Percentiles rank a stretch among this genome's conserved stretches.
Conservation (phyloP, 2,888 invertebrate genomes). For the Psylliodes chrysocephalus region DNA sequence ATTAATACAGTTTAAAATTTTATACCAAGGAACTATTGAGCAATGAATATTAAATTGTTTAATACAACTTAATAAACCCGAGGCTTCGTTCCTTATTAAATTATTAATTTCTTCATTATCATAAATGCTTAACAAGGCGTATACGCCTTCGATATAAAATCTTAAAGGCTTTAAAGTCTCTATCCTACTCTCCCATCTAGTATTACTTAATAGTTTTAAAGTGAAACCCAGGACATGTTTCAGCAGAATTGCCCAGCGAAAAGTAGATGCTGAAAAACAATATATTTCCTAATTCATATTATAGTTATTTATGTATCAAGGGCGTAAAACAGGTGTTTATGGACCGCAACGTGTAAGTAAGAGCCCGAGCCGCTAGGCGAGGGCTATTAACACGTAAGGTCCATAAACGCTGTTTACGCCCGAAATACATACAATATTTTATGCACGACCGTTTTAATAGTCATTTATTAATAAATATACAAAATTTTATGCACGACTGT, state of each 20-base stretch:
- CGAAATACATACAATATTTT: no score
- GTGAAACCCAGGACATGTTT: not conserved
- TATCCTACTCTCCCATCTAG: no score
- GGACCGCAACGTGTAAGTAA: no score
- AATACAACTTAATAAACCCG: conserved; percentile 14
- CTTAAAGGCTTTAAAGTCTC: not conserved
- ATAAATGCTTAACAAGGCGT: not conserved
- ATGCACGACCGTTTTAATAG: no score
- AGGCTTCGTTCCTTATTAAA: not conserved
- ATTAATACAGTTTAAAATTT: conserved; percentile 32
- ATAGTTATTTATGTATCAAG: no score
- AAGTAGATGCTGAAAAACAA: not conserved
- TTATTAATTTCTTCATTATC: not conserved
- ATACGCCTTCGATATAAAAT: not conserved
- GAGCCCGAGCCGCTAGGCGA: no score
- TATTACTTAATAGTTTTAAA: no score
- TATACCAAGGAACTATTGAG: conserved; percentile 7
- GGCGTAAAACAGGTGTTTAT: no score
- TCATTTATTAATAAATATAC: no score
- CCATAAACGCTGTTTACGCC: no score
- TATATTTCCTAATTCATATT: not conserved
- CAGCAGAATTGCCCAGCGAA: not conserved
- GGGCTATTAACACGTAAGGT: no score
- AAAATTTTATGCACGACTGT: no score
- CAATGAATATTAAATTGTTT: conserved; percentile 11